Base-by-base conservation (phyloP, 2,888 invertebrate species). In the Nesidiocoris tenuis region DNA sequence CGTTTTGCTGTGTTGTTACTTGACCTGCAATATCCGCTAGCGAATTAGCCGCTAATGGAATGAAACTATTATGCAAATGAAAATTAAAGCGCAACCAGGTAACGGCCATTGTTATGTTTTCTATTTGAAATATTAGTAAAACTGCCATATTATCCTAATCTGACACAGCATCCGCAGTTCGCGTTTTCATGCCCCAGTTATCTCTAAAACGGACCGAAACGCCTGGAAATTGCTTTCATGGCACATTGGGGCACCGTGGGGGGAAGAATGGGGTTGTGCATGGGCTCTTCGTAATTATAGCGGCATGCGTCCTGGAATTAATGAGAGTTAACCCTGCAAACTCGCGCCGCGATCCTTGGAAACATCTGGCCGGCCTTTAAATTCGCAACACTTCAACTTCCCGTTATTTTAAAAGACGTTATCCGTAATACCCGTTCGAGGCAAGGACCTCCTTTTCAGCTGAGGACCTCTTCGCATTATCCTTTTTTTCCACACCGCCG, bases 361-460 rank as follows among this genome's bases (percentile, higher is more conserved):
- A n/a, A 39, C 65, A 25, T 24, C 39, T 39, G 25, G 64, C 18
- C 19, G 21, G n/a, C 65, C 39, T 65, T 39, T 65, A 39, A 39
- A 65, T 65, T 65, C 19, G 12, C 65, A 9, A 7, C 39, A 17
- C 65, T 65, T 65, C 54, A 39, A 39, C 54, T 65, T 19, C 39
- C 65, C 2, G 25, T 65, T 39, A 65, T 17, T 19, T 19, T 19
- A n/a, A 65, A 65, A 65, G 65, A 39, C 65, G 18, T 65, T 12
- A 19, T 18, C 0, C 39, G 54, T 18, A 65, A 39, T 16, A n/a
- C 18, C 54, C 19, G 39, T 65, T 39, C 19, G 19, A 9, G 9
- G 12, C 18, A 39, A 17, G n/a, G n/a, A n/a, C n/a, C n/a, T n/a
- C n/a, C n/a, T n/a, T n/a, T n/a, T n/a, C n/a, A n/a, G n/a, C n/a